Evolutionary conservation across 2,797 vertebrate genomes (phyloP).

Genomic region (Epinephelus malabaricus): DNA sequence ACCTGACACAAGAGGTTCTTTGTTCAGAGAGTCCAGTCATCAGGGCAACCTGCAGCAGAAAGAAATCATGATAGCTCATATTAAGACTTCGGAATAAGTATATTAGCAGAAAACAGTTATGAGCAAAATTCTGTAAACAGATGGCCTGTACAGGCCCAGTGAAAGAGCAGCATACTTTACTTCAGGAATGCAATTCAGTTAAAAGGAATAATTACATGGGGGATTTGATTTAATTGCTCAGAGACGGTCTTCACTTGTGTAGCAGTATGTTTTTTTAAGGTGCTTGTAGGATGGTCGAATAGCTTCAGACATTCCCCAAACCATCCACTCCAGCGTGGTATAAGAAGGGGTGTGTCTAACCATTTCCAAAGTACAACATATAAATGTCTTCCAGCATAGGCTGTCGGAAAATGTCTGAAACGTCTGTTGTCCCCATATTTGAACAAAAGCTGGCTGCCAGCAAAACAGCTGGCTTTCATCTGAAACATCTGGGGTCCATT

Average conservation of each 20-base stretch:
- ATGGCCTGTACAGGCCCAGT: neutral
- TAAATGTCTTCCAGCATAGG: no score
- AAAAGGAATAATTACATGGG: no score
- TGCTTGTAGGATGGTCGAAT: neutral
- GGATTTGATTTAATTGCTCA: neutral
- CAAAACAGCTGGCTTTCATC: no score
- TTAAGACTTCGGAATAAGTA: neutral
- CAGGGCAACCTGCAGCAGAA: slow-evolving; percentile 62
- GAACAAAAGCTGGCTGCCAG: no score
- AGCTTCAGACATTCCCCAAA: neutral
- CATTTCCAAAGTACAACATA: no score
- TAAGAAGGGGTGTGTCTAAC: no score
- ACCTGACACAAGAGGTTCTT: slow-evolving; percentile 43
- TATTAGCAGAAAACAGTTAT: no score
- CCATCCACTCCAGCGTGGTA: no score
- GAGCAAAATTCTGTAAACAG: neutral
- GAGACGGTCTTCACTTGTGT: neutral
- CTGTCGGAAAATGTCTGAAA: no score
- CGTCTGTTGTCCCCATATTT: no score
- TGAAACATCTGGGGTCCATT: no score
- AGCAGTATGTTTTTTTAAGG: neutral
- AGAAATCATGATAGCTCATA: neutral
- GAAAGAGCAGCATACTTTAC: neutral
- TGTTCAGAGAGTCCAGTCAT: slow-evolving; percentile 50
- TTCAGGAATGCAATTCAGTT: neutral